Evolutionary conservation across 2,113 vertebrate genomes (phyloP).

Genomic region (Diphyllodes magnificus): DNA sequence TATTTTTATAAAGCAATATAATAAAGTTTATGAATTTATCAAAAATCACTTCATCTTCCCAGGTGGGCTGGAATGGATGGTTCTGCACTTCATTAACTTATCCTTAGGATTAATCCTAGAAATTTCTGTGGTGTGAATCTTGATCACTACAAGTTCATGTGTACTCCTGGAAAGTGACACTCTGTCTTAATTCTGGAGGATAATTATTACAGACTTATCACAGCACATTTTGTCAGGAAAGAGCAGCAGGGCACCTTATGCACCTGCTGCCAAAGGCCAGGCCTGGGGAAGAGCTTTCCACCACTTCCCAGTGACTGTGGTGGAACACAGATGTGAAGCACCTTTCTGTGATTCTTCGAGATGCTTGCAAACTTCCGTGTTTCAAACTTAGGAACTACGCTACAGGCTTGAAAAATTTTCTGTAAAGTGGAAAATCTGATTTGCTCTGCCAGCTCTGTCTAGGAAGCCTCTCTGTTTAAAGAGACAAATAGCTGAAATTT

Average conservation of each 20-base stretch:
- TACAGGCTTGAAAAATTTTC: background rate
- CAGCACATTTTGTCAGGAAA: background rate
- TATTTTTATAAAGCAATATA: background rate
- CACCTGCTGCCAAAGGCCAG: background rate
- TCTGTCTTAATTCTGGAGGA: background rate
- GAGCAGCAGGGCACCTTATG: background rate
- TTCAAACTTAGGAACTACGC: background rate
- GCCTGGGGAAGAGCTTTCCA: background rate
- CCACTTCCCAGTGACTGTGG: accelerated
- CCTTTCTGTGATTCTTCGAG: background rate
- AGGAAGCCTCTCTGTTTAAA: background rate
- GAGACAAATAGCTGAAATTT: background rate
- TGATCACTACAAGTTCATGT: background rate
- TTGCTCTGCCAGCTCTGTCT: background rate
- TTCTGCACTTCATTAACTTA: background rate
- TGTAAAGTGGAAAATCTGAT: background rate
- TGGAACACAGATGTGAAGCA: background rate
- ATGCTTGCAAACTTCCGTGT: background rate
- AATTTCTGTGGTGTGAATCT: background rate
- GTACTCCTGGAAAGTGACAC: background rate
- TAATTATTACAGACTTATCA: background rate
- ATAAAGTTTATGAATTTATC: background rate
- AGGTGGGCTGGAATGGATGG: background rate
- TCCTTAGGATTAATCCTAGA: background rate
- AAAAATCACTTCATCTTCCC: background rate